Evolutionary conservation across 2,888 invertebrate species (phyloP).

Genomic region (Chirona hameri): DNA sequence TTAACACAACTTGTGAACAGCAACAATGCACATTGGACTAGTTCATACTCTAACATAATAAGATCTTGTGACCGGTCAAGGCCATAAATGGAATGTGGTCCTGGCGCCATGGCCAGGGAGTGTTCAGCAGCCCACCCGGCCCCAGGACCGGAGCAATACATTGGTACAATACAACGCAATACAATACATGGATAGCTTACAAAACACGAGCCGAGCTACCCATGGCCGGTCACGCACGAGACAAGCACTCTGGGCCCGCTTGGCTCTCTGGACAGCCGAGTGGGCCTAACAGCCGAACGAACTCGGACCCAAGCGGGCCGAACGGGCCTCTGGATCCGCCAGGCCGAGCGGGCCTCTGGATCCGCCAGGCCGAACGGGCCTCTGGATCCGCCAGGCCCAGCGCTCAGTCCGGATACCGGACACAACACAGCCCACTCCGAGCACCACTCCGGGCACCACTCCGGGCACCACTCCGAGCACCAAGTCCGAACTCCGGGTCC

Average conservation of each 20-base stretch:
- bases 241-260: neutral
- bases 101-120: neutral
- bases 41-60: neutral
- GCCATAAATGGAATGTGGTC: neutral
- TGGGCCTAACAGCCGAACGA: too few species aligned
- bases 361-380: too few species aligned
- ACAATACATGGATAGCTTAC: neutral
- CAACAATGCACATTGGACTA: constrained; percentile 9
- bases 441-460: too few species aligned
- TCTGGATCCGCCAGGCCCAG: too few species aligned
- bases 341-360: too few species aligned
- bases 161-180: neutral
- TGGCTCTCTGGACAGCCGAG: neutral
- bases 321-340: too few species aligned
- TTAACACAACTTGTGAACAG: neutral
- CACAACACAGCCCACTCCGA: too few species aligned
- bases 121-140: neutral
- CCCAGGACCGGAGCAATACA: neutral
- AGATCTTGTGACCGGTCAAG: too few species aligned
- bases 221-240: neutral
- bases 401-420: too few species aligned
- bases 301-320: too few species aligned
- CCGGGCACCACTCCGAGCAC: too few species aligned
- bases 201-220: neutral
- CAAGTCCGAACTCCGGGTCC: too few species aligned